Percentiles rank a stretch among this genome's conserved stretches.
phyloP scores from a whole-genome alignment of 2,113 vertebrate species.

The Probosciger aterrimus region DNA sequence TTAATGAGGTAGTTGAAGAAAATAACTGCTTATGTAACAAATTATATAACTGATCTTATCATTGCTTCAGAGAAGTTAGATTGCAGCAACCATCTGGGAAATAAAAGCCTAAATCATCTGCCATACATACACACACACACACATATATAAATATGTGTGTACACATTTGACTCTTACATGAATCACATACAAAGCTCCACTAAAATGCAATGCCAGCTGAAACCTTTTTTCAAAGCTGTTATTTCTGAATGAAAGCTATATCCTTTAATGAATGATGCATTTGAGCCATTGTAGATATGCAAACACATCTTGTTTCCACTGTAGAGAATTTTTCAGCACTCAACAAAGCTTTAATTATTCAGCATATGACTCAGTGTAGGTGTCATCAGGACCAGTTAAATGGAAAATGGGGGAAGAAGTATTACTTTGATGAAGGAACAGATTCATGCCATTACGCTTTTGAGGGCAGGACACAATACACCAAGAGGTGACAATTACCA shows the following conservation, averaged over 20 bases:
- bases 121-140: neutral
- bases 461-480: neutral
- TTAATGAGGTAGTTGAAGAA: neutral
- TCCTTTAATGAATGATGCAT: neutral
- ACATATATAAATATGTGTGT: neutral
- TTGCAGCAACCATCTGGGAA: conserved; percentile 17
- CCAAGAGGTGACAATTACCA: neutral
- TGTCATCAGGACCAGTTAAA: neutral
- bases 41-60: conserved; percentile 34
- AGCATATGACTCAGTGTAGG: neutral
- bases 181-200: neutral
- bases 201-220: conserved; percentile 24
- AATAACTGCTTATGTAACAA: conserved; percentile 31
- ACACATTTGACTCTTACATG: neutral
- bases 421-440: neutral
- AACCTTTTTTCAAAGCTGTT: neutral
- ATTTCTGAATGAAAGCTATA: conserved; percentile 23
- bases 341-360: conserved; percentile 17
- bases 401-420: neutral
- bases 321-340: neutral
- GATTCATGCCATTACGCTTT: neutral
- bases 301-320: neutral
- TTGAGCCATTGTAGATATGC: neutral
- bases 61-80: neutral
- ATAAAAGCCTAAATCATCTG: conserved; percentile 37